Conservation (phyloP, 2,888 invertebrate species). For the Tachina lurida region DNA sequence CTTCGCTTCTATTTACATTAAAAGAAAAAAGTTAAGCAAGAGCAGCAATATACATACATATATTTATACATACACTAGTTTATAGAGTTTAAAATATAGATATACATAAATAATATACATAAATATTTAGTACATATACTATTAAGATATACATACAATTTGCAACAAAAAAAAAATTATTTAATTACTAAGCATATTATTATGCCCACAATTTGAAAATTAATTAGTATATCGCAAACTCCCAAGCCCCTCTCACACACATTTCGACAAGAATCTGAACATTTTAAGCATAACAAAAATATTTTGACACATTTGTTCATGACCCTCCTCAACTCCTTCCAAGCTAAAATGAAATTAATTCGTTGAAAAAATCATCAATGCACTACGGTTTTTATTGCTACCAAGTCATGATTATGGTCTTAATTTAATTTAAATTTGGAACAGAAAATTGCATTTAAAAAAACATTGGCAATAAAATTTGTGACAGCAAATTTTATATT, state of each 20-base stretch:
- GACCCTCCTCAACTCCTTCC: not conserved
- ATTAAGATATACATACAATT: conserved; percentile 40
- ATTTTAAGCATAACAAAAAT: not conserved
- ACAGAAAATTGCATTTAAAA: too few species aligned
- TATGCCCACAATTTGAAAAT: conserved; percentile 42
- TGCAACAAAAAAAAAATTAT: conserved; percentile 16
- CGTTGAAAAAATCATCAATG: conserved; percentile 3
- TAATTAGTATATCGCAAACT: conserved; percentile 18
- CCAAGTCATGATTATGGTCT: not conserved
- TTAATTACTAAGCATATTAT: conserved; percentile 54
- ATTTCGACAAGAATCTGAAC: not conserved
- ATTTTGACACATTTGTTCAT: not conserved
- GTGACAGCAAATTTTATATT: too few species aligned
- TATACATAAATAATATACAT: conserved; percentile 52
- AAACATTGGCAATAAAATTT: too few species aligned
- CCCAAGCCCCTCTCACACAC: not conserved
- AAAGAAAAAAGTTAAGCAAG: conserved; percentile 48
- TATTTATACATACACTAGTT: conserved; percentile 67
- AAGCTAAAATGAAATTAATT: not conserved
- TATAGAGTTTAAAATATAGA: conserved; percentile 52
- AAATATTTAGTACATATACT: conserved; percentile 54
- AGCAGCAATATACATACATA: conserved; percentile 67
- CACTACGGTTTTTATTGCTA: conserved; percentile 1
- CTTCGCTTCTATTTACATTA: conserved; percentile 70
- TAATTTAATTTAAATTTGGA: not conserved